These are phyloP conservation scores for Cossypha niveicapilla DNA, from an alignment of 2,797 vertebrate genomes.

Conservation along the genomic window DNA sequence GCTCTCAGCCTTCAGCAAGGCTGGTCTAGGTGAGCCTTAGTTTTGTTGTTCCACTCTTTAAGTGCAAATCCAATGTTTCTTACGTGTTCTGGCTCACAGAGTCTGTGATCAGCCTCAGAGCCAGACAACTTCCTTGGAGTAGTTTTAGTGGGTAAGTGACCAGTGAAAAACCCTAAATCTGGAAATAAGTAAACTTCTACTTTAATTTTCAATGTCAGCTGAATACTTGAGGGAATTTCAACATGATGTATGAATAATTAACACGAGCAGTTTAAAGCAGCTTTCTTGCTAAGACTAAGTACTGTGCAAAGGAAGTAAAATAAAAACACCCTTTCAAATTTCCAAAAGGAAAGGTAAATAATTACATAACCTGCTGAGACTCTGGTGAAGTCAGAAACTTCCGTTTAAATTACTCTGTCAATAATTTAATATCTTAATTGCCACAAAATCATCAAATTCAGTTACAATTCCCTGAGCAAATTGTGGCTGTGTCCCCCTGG, in stretches of 20 bases:
- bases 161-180: not conserved
- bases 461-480: not conserved
- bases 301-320: not conserved
- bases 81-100: accelerated
- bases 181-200: not conserved
- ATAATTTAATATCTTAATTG: not conserved
- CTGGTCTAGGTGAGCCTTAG: not conserved
- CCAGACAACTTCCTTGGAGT: not conserved
- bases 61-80: not conserved
- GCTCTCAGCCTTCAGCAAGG: not conserved
- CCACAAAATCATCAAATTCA: not conserved
- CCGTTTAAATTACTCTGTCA: not conserved
- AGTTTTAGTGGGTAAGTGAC: not conserved
- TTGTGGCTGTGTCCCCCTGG: not conserved
- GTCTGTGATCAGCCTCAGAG: not conserved
- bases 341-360: slow-evolving; percentile 17
- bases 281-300: not conserved
- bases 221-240: not conserved
- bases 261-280: not conserved
- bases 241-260: slow-evolving; percentile 4
- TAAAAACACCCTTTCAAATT: not conserved
- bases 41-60: not conserved
- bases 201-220: not conserved
- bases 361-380: not conserved
- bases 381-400: not conserved